Conservation (phyloP, 35 echinoderm and acorn worm genomes). For the Lytechinus variegatus region DNA sequence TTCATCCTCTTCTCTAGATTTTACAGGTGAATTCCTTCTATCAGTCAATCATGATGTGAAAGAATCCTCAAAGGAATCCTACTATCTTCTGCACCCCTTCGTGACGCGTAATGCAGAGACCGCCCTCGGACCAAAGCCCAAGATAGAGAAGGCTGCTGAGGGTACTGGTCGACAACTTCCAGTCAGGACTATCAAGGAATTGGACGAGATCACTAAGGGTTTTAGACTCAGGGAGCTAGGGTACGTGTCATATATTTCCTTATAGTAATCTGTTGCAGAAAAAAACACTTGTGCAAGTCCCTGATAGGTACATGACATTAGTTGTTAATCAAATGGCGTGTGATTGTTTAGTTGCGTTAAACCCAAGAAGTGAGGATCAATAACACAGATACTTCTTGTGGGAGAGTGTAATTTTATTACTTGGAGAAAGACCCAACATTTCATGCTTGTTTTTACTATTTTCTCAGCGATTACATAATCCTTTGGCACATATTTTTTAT, state of each 20-base stretch:
- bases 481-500: too few relatives aligned
- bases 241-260: slow-evolving; percentile 44
- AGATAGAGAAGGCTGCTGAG: slow-evolving; percentile 59
- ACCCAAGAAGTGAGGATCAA: too few relatives aligned
- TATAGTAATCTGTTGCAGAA: too few relatives aligned
- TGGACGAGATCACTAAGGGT: slow-evolving; percentile 69
- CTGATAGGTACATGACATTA: too few relatives aligned
- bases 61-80: slow-evolving; percentile 30
- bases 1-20: slow-evolving; percentile 32
- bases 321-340: too few relatives aligned
- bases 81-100: slow-evolving; percentile 95
- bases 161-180: slow-evolving; percentile 57
- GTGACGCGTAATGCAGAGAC: slow-evolving; percentile 68
- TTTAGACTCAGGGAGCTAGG: slow-evolving; percentile 80
- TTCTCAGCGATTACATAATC: neutral
- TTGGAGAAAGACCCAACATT: too few relatives aligned
- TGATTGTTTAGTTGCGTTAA: too few relatives aligned
- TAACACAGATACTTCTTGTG: too few relatives aligned
- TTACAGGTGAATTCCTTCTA: slow-evolving; percentile 68
- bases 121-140: slow-evolving; percentile 56
- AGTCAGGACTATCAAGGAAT: slow-evolving; percentile 59
- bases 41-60: slow-evolving; percentile 74
- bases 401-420: too few relatives aligned
- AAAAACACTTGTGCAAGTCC: too few relatives aligned
- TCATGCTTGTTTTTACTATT: neutral